Percentiles rank a stretch among this genome's conserved stretches.
phyloP scores from a whole-genome alignment of 1,140 invertebrate genomes.

The Meloidogyne floridensis region DNA sequence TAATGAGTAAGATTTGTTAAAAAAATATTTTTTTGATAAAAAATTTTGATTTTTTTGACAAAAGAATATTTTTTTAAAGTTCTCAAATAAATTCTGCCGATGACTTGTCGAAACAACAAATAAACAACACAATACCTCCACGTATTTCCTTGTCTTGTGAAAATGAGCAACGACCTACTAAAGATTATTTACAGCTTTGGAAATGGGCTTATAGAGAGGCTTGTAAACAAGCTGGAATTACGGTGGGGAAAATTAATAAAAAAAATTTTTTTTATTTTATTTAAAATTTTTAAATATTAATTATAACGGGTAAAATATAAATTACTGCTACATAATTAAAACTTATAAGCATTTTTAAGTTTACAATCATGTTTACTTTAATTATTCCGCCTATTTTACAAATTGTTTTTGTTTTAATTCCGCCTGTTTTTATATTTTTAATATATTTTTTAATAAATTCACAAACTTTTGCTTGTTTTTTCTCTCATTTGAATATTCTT shows the following conservation, averaged over 20 bases:
- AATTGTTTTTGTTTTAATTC: not conserved
- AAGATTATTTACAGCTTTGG: conserved; percentile 54
- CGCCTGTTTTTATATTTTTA: not conserved
- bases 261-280: not conserved
- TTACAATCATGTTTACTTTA: too few relatives aligned
- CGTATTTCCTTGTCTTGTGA: not conserved
- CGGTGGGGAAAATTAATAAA: conserved; percentile 47
- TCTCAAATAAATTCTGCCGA: not conserved
- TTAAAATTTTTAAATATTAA: conserved; percentile 1
- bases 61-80: conserved; percentile 14
- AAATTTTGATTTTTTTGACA: not conserved
- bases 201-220: conserved; percentile 58
- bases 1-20: conserved; percentile 12
- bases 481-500: too few relatives aligned
- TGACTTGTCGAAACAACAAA: not conserved
- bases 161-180: not conserved
- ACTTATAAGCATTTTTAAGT: too few relatives aligned
- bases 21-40: not conserved
- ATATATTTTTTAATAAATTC: too few relatives aligned
- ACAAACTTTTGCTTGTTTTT: too few relatives aligned
- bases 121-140: not conserved
- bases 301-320: not conserved
- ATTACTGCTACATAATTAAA: too few relatives aligned
- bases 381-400: not conserved
- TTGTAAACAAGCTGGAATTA: conserved; percentile 59